A percentile compares a stretch with the other conserved stretches of the same genome.
These are phyloP conservation scores for Peromyscus attwateri DNA, from an alignment of 2,797 vertebrate species.

Conservation along the genomic window DNA sequence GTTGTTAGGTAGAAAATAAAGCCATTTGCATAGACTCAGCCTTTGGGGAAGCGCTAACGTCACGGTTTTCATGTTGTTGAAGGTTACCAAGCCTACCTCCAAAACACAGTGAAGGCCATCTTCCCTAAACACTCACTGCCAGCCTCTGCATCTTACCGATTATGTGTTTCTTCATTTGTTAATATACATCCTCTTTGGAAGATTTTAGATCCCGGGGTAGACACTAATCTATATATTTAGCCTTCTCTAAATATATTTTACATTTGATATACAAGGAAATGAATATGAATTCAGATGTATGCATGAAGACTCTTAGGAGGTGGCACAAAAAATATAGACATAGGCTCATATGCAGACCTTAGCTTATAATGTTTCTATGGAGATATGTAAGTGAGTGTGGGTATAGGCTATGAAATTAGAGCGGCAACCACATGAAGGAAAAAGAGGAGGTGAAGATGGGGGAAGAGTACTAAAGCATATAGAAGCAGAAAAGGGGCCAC, in stretches of 20 bases:
- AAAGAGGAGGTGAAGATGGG: neutral
- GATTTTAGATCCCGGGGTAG: neutral
- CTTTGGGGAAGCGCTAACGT: conserved; percentile 28
- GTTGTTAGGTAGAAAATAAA: conserved; percentile 75
- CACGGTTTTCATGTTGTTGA: conserved; percentile 48
- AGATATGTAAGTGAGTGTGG: neutral
- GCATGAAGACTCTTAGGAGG: conserved; percentile 38
- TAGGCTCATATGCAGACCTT: neutral
- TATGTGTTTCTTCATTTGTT: conserved; percentile 14
- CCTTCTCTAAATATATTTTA: conserved; percentile 45
- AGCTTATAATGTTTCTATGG: neutral
- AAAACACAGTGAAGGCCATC: conserved; percentile 35
- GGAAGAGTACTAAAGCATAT: neutral
- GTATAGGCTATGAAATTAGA: neutral
- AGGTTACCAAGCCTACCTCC: conserved; percentile 50
- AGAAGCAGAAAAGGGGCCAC: neutral
- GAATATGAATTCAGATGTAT: conserved; percentile 38
- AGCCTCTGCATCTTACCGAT: neutral
- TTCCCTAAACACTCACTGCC: neutral
- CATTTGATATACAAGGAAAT: conserved; percentile 6
- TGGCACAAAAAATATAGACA: neutral
- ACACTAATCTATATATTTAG: neutral
- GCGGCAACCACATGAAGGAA: too few relatives aligned
- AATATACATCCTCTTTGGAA: conserved; percentile 26
- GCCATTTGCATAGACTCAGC: neutral